Conservation (phyloP, 1,140 invertebrate genomes). For the Sweltsa coloradensis region DNA sequence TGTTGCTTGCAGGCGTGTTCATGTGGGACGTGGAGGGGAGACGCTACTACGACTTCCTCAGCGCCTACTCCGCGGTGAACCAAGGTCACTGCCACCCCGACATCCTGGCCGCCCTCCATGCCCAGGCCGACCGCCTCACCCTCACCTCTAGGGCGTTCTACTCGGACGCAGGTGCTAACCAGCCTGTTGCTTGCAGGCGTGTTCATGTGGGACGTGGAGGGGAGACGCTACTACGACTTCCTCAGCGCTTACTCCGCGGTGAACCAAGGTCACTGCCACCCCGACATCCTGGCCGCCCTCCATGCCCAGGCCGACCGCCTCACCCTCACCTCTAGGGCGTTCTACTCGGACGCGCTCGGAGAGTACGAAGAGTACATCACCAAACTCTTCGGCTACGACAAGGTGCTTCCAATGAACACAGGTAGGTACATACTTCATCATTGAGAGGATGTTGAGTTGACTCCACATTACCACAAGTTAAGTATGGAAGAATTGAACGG, state of each 20-base stretch:
- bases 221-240: constrained; percentile 90
- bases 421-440: constrained; percentile 59
- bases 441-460: constrained; percentile 95
- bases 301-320: constrained; percentile 48
- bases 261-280: constrained; percentile 98
- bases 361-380: constrained; percentile 92
- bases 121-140: too few species aligned
- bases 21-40: too few species aligned
- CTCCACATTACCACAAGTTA: too few species aligned
- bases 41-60: too few species aligned
- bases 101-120: too few species aligned
- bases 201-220: constrained; percentile 93
- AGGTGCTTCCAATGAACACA: constrained; percentile 95
- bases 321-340: constrained; percentile 70
- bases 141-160: too few species aligned
- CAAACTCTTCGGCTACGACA: constrained; percentile 84
- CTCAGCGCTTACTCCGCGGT: constrained; percentile 94
- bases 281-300: constrained; percentile 76
- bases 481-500: too few species aligned
- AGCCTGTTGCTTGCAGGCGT: constrained; percentile 71
- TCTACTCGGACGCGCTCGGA: constrained; percentile 85
- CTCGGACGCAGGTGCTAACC: too few species aligned
- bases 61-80: too few species aligned
- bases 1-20: too few species aligned
- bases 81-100: too few species aligned